Percentiles rank a stretch among this genome's conserved stretches.
Evolutionary conservation across 1,140 invertebrate species (phyloP).

Genomic region (Leptinotarsa texana): DNA sequence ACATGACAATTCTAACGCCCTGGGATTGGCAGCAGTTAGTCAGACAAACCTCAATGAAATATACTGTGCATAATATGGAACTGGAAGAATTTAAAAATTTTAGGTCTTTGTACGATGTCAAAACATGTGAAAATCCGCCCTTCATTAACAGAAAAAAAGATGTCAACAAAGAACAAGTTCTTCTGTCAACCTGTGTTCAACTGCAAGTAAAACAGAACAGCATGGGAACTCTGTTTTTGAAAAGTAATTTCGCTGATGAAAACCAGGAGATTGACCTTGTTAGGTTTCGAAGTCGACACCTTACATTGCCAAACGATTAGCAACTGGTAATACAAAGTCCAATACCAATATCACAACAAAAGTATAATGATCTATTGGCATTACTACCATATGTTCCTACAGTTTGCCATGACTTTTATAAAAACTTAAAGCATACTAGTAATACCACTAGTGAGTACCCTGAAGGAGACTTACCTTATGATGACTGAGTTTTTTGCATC

Average conservation of each 20-base stretch:
- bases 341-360: slow-evolving; percentile 21
- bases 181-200: slow-evolving; percentile 8
- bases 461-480: slow-evolving; percentile 11
- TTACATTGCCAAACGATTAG: slow-evolving; percentile 11
- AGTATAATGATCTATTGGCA: slow-evolving; percentile 16
- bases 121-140: not conserved
- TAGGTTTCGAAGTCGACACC: slow-evolving; percentile 8
- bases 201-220: slow-evolving; percentile 3
- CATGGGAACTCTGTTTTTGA: slow-evolving; percentile 11
- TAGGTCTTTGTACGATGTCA: slow-evolving; percentile 7
- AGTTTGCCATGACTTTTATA: slow-evolving; percentile 21
- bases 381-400: slow-evolving; percentile 9
- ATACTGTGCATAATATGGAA: slow-evolving; percentile 23
- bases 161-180: slow-evolving; percentile 9
- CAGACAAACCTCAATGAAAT: slow-evolving; percentile 17
- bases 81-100: slow-evolving; percentile 18
- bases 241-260: slow-evolving; percentile 11
- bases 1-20: slow-evolving; percentile 10
- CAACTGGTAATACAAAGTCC: slow-evolving; percentile 1
- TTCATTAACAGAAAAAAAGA: not conserved
- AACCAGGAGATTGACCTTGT: slow-evolving; percentile 17
- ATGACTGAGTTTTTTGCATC: slow-evolving; percentile 13
- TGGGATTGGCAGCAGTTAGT: slow-evolving; percentile 10
- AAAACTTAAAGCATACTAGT: slow-evolving; percentile 20
- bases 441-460: slow-evolving; percentile 8